phyloP scores from a whole-genome alignment of 2,888 invertebrate genomes.

The Sisyra nigra region DNA sequence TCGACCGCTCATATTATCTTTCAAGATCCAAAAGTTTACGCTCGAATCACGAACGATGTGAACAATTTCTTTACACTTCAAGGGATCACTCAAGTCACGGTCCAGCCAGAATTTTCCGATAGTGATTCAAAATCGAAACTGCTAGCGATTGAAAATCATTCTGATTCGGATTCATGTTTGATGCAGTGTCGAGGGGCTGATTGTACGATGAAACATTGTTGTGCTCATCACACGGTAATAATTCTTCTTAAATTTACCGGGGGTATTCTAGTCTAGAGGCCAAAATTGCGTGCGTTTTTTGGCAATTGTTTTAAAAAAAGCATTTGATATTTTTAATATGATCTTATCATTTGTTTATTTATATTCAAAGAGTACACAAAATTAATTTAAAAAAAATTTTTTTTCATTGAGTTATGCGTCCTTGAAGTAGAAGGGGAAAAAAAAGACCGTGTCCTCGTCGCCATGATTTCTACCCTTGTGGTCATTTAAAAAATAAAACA shows the following conservation, averaged over 20 bases:
- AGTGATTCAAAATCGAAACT: not conserved
- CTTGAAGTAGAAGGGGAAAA: too few relatives aligned
- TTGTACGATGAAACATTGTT: slow-evolving; percentile 28
- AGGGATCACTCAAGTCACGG: slow-evolving; percentile 69
- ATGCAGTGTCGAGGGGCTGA: slow-evolving; percentile 26
- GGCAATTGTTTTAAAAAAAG: not conserved
- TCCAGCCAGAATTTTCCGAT: slow-evolving; percentile 66
- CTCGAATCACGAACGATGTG: slow-evolving; percentile 40
- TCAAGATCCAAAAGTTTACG: slow-evolving; percentile 42
- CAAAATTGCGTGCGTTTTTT: not conserved
- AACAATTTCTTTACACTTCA: slow-evolving; percentile 61
- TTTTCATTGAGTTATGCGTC: too few relatives aligned
- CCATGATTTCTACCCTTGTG: too few relatives aligned
- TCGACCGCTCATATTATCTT: slow-evolving; percentile 75
- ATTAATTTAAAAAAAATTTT: too few relatives aligned
- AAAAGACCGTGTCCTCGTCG: too few relatives aligned
- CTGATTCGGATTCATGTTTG: slow-evolving; percentile 20
- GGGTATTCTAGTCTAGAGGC: not conserved
- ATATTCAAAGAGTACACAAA: too few relatives aligned
- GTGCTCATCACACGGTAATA: slow-evolving; percentile 18
- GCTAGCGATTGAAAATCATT: slow-evolving; percentile 10
- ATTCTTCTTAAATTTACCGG: too few relatives aligned
- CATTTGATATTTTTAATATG: too few relatives aligned
- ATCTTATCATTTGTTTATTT: too few relatives aligned
- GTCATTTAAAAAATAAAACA: too few relatives aligned